Evolutionary conservation across 1,140 invertebrate species (phyloP).

Genomic region (Hyphantria cunea): DNA sequence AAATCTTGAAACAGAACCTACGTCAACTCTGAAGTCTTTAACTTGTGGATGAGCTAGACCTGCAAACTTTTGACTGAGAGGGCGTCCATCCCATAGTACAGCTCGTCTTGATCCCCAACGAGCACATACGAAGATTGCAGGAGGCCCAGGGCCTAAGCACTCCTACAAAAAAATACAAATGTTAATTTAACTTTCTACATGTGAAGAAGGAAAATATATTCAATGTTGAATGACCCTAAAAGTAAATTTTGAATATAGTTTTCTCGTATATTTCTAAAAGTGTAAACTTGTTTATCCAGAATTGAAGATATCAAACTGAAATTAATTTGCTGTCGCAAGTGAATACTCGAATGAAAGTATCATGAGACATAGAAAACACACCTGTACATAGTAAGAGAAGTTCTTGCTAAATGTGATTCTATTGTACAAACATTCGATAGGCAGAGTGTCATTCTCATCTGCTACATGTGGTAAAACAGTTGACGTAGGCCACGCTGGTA

Average conservation of each 20-base stretch:
- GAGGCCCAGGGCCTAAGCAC: slow-evolving; percentile 88
- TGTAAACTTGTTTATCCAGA: too few species aligned
- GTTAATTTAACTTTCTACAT: neutral
- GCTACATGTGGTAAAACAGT: slow-evolving; percentile 83
- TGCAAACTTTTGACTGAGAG: slow-evolving; percentile 75
- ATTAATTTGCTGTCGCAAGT: too few species aligned
- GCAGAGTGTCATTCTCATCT: slow-evolving; percentile 75
- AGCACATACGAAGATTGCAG: slow-evolving; percentile 84
- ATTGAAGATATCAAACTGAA: too few species aligned
- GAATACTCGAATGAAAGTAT: too few species aligned
- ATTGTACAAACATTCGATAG: slow-evolving; percentile 85
- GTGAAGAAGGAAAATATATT: too few species aligned
- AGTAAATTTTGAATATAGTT: too few species aligned
- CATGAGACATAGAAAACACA: too few species aligned
- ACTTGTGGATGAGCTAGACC: slow-evolving; percentile 83
- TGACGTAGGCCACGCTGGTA: slow-evolving; percentile 73
- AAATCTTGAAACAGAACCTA: slow-evolving; percentile 33
- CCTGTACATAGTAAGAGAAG: slow-evolving; percentile 83
- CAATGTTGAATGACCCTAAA: too few species aligned
- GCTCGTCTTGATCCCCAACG: slow-evolving; percentile 82
- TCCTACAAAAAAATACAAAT: slow-evolving; percentile 72
- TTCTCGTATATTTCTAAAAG: too few species aligned
- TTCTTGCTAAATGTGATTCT: slow-evolving; percentile 85
- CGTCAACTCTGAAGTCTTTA: slow-evolving; percentile 84
- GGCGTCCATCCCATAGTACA: slow-evolving; percentile 82